Conservation (phyloP, 2,113 vertebrate species). For the Tetraodon nigroviridis region DNA sequence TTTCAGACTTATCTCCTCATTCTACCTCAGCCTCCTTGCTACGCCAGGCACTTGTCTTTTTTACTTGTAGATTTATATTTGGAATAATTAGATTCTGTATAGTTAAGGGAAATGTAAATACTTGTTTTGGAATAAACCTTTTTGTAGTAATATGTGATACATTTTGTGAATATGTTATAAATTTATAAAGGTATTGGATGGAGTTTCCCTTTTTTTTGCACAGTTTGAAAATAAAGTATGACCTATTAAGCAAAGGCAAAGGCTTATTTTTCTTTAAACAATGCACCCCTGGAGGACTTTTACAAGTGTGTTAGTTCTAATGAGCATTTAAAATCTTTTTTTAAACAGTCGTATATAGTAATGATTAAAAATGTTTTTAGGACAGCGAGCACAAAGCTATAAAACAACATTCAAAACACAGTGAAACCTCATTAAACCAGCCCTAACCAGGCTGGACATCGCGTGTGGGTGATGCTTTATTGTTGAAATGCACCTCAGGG, state of each 20-base stretch:
- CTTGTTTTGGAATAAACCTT: constrained; percentile 41
- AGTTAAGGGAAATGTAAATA: constrained; percentile 71
- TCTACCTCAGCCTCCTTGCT: constrained; percentile 76
- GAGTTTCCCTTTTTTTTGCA: constrained; percentile 66
- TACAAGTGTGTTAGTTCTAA: neutral
- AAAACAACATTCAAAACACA: neutral
- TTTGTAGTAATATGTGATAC: constrained; percentile 43
- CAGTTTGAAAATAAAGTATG: constrained; percentile 67
- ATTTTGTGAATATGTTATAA: constrained; percentile 29
- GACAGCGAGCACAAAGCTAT: neutral
- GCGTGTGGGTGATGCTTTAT: constrained; percentile 21
- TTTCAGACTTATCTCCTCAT: constrained; percentile 42
- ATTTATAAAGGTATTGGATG: constrained; percentile 52
- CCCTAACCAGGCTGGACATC: constrained; percentile 11
- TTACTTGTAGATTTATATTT: constrained; percentile 32
- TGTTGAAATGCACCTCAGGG: constrained; percentile 38
- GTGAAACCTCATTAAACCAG: constrained; percentile 15
- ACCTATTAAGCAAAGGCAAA: constrained; percentile 22
- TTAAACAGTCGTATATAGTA: neutral
- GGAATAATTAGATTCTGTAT: constrained; percentile 56
- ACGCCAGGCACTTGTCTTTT: constrained; percentile 41
- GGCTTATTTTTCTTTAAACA: constrained; percentile 1
- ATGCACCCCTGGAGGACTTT: neutral
- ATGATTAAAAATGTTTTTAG: neutral
- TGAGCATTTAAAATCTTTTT: neutral